phyloP scores from a whole-genome alignment of 2,797 vertebrate genomes.

The Bovichtus diacanthus region DNA sequence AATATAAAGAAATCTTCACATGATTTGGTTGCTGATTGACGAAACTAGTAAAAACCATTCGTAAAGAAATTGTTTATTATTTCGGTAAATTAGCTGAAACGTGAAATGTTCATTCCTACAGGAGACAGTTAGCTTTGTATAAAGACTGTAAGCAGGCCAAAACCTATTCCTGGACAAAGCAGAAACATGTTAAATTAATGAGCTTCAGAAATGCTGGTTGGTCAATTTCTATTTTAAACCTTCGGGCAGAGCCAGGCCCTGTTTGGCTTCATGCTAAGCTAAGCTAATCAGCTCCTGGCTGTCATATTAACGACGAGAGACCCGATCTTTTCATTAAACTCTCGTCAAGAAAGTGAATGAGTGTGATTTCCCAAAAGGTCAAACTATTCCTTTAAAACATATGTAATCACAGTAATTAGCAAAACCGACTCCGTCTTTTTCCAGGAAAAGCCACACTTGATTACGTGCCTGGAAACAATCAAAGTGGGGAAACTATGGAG shows the following conservation, averaged over 20 bases:
- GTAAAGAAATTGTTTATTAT: neutral
- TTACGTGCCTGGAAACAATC: neutral
- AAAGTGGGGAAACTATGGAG: neutral
- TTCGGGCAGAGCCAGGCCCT: neutral
- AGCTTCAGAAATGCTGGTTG: neutral
- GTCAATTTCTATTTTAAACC: neutral
- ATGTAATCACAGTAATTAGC: neutral
- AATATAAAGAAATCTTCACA: neutral
- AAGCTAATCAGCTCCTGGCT: neutral
- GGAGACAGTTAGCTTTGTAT: neutral
- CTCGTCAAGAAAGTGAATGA: neutral
- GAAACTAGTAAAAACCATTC: neutral
- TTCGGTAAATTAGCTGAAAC: neutral
- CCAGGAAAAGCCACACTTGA: neutral
- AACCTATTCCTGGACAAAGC: neutral
- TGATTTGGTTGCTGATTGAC: neutral
- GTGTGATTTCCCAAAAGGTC: neutral
- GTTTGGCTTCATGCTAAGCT: neutral
- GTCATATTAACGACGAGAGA: neutral
- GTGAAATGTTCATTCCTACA: too few relatives aligned
- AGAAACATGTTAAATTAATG: neutral
- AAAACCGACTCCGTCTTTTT: neutral
- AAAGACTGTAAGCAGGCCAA: neutral
- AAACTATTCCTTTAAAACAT: neutral
- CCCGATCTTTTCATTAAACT: neutral